Conservation (phyloP, 2,797 vertebrate species). For the Fundulus diaphanus region DNA sequence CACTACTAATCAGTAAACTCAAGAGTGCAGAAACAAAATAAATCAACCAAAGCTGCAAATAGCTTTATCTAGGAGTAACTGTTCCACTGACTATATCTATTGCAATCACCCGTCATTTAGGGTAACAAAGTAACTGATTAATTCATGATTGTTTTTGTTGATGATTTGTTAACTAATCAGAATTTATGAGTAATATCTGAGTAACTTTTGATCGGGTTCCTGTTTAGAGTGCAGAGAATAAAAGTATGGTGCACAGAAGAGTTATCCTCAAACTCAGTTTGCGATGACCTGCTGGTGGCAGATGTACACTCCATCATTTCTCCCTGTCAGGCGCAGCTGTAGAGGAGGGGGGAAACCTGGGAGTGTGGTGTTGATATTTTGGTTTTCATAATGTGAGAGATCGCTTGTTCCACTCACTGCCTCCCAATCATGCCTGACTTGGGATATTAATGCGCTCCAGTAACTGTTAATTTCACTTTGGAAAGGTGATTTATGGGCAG, state of each 20-base stretch:
- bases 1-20: too few species aligned
- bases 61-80: too few species aligned
- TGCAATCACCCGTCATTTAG: not conserved
- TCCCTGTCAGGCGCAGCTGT: slow-evolving; percentile 81
- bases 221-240: not conserved
- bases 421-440: slow-evolving; percentile 90
- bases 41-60: too few species aligned
- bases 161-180: not conserved
- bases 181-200: not conserved
- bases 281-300: slow-evolving; percentile 74
- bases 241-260: not conserved
- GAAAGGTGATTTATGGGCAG: slow-evolving; percentile 97
- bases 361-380: slow-evolving; percentile 95
- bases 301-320: slow-evolving; percentile 87
- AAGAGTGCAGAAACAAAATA: too few species aligned
- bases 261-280: too few species aligned
- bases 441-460: slow-evolving; percentile 99
- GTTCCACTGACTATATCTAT: not conserved
- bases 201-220: not conserved
- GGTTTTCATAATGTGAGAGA: slow-evolving; percentile 93
- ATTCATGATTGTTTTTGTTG: not conserved
- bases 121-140: not conserved
- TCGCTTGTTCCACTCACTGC: slow-evolving; percentile 93
- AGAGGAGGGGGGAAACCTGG: slow-evolving; percentile 73
- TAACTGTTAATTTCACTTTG: slow-evolving; percentile 99